phyloP scores from a whole-genome alignment of 2,797 vertebrate species.

The Clamator glandarius region DNA sequence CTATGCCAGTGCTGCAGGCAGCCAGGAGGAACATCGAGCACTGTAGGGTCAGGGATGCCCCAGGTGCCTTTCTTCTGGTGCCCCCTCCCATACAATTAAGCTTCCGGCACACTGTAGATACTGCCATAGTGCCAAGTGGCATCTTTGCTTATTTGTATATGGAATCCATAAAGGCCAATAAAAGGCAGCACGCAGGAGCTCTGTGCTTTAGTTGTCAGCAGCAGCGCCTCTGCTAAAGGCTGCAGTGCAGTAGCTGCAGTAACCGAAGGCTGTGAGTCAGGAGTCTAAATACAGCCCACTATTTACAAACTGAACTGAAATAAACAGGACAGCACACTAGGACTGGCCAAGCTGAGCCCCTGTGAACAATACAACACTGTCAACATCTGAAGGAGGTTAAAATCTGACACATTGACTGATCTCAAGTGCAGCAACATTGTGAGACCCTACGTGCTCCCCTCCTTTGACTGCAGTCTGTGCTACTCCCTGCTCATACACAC shows the following conservation, averaged over 20 bases:
- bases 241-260: neutral
- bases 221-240: neutral
- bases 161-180: neutral
- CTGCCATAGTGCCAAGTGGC: neutral
- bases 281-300: neutral
- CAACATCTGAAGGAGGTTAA: neutral
- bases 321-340: neutral
- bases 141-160: neutral
- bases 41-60: neutral
- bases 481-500: neutral
- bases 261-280: neutral
- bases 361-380: neutral
- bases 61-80: neutral
- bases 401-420: neutral
- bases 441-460: fast-evolving
- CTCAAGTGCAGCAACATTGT: neutral
- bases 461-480: neutral
- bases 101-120: neutral
- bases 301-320: neutral
- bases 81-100: neutral
- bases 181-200: neutral
- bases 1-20: neutral
- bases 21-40: neutral
- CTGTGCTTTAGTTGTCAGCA: neutral
- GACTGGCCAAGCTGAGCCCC: neutral